A percentile compares a stretch with the other conserved stretches of the same genome.
Conservation (phyloP, 2,113 vertebrate species). For the Vireo altiloquus region DNA sequence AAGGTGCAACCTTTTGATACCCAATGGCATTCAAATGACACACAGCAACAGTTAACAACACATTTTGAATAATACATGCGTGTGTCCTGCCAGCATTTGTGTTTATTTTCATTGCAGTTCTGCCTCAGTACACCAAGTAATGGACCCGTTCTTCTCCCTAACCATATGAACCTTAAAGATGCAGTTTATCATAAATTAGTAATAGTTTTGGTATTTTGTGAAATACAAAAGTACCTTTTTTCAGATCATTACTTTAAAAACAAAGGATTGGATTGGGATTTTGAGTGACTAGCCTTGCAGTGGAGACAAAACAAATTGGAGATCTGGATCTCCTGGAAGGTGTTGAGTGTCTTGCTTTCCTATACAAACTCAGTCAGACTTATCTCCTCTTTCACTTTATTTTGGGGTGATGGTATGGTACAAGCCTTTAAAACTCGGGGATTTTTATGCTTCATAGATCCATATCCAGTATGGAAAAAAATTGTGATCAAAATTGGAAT, state of each 20-base stretch:
- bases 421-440: not conserved
- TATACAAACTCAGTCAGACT: not conserved
- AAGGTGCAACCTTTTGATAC: not conserved
- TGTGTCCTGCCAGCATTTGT: not conserved
- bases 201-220: not conserved
- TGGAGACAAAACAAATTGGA: not conserved
- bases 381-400: not conserved
- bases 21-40: not conserved
- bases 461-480: not conserved
- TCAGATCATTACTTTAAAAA: not conserved
- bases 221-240: not conserved
- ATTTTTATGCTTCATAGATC: not conserved
- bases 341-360: not conserved
- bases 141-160: not conserved
- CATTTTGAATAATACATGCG: not conserved
- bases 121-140: not conserved
- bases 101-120: not conserved
- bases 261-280: not conserved
- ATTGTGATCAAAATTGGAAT: not conserved
- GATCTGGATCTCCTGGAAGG: not conserved
- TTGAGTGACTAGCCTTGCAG: not conserved
- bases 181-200: not conserved
- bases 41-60: not conserved
- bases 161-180: not conserved
- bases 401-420: not conserved